A percentile compares a stretch with the other conserved stretches of the same genome.
Conservation (phyloP, 2,888 invertebrate species). For the Dasysyrphus albostriatus region DNA sequence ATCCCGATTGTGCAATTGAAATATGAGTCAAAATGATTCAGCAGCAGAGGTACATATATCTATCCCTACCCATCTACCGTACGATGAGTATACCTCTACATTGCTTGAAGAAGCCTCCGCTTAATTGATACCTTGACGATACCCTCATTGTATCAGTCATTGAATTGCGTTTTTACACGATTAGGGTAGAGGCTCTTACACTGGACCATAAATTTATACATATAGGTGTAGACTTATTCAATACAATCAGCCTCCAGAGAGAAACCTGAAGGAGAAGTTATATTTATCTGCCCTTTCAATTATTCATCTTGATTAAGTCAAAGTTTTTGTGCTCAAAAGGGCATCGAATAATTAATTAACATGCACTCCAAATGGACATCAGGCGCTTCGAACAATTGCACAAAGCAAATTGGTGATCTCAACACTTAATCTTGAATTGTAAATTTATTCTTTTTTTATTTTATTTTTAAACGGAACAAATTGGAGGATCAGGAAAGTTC, state of each 20-base stretch:
- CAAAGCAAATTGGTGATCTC: background rate
- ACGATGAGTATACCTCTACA: background rate
- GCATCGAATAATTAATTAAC: conserved; percentile 10
- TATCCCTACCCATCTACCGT: background rate
- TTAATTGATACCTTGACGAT: conserved; percentile 12
- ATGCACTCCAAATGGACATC: background rate
- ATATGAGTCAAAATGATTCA: background rate
- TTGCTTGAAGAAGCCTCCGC: background rate
- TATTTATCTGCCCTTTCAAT: conserved; percentile 18
- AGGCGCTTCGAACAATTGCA: background rate
- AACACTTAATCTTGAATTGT: background rate
- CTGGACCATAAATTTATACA: background rate
- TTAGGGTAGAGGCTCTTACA: background rate
- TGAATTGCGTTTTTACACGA: conserved; percentile 1
- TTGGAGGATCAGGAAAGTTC: background rate
- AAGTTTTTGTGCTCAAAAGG: background rate
- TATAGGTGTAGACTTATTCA: background rate
- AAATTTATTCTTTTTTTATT: background rate
- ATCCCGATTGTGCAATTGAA: conserved; percentile 13
- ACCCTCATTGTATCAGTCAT: background rate
- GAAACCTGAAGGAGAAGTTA: background rate
- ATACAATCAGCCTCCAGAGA: background rate
- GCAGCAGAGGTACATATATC: background rate
- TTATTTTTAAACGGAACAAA: background rate
- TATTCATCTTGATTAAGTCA: conserved; percentile 17